Evolutionary conservation across 2,888 invertebrate species (phyloP), one percentile per base, ranked within the genome.

Genomic region (Unio delphinus): DNA sequence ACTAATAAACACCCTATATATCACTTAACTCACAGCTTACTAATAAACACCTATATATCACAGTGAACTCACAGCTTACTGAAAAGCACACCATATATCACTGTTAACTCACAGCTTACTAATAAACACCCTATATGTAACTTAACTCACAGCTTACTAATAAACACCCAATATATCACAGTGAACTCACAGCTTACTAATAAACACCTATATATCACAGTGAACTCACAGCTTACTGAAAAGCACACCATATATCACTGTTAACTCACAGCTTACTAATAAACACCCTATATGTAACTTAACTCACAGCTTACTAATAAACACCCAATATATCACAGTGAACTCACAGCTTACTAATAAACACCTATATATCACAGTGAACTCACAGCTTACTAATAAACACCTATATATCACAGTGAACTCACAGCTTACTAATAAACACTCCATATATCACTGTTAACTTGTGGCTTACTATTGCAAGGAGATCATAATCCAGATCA

Each of bases 401-500:
- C 30, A 30, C 30, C 30, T 0, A 30, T 30, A 30, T 30, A 30
- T 30, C 30, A 30, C 28, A 2, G 30, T 30, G 0, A 30, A 30
- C 30, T 30, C 5, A 5, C 30, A 34, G 30, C 7, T 34, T 34
- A 58, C 58, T 58, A 11, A 26, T 26, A 17, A 58, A 58, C 58
- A 58, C 58, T 0, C 18, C n/a, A 58, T 20, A 58, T 18, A 26
- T 58, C 23, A n/a, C 58, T 58, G n/a, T 23, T 20, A 64, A n/a
- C 28, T 11, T 4, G 34, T 45, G 18, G 71, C 80, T 72, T 76
- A 89, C 89, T 83, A 88, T 76, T 23, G 92, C 91, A 23, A 92
- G 78, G 57, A 84, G 69, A 30, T 89, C 86, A 79, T 92, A 92
- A 80, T 92, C 90, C 4, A 92, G 81, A 61, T 91, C 85, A 23